These are phyloP conservation scores for Cremastinae sp. DNA, from an alignment of 2,888 invertebrate genomes.

Conservation along the genomic window DNA sequence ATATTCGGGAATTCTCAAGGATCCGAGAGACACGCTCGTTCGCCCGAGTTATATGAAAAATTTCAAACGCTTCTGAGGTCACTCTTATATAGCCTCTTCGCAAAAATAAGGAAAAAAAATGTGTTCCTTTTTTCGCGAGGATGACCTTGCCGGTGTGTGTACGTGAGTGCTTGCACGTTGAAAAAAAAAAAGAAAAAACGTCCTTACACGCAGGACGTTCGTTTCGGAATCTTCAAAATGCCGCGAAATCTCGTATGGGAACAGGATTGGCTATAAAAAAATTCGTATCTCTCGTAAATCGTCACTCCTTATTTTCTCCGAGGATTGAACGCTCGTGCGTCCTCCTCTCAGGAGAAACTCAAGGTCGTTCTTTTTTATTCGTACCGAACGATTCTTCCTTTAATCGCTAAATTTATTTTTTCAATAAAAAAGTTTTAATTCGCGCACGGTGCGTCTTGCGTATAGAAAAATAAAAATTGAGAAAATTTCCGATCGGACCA, in stretches of 20 bases:
- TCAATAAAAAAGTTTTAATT: too few relatives aligned
- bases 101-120: neutral
- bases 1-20: constrained; percentile 1
- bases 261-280: constrained; percentile 53
- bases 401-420: neutral
- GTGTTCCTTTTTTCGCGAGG: constrained; percentile 15
- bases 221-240: constrained; percentile 43
- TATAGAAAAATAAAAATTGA: too few relatives aligned
- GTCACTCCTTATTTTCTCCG: constrained; percentile 44
- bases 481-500: too few relatives aligned
- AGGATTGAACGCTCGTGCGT: constrained; percentile 28
- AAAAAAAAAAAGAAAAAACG: neutral
- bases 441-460: too few relatives aligned
- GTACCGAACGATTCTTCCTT: neutral
- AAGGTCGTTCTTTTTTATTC: constrained; percentile 4
- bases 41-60: constrained; percentile 28
- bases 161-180: neutral
- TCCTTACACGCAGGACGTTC: neutral
- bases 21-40: constrained; percentile 12
- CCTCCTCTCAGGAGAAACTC: neutral
- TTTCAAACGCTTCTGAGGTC: constrained; percentile 11
- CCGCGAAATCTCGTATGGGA: constrained; percentile 45
- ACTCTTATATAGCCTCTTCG: constrained; percentile 4
- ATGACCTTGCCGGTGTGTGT: constrained; percentile 19
- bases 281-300: constrained; percentile 60